A percentile compares a stretch with the other conserved stretches of the same genome.
Conservation (phyloP, 2,797 vertebrate genomes). For the Etheostoma perlongum region DNA sequence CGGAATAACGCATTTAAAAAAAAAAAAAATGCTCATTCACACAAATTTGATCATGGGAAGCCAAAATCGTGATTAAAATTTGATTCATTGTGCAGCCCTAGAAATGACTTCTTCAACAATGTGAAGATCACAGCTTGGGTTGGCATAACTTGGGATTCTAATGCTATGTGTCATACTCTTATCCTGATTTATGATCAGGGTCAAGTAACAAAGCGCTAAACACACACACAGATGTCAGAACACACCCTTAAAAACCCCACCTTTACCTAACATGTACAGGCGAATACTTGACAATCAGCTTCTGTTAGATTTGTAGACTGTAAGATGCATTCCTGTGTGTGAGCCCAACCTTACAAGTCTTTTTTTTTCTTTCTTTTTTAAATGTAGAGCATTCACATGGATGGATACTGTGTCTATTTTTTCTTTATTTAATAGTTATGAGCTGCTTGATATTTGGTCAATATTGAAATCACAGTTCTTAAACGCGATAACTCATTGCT, state of each 20-base stretch:
- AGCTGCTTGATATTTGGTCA: too few species aligned
- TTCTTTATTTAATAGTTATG: not conserved
- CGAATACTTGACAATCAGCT: conserved; percentile 21
- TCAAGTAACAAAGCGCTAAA: conserved; percentile 4
- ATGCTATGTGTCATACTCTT: not conserved
- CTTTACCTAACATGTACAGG: conserved; percentile 45
- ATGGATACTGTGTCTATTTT: not conserved
- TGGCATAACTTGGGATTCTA: not conserved
- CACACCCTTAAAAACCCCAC: conserved; percentile 33
- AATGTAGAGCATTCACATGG: not conserved
- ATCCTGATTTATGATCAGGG: conserved; percentile 31
- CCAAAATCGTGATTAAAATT: too few species aligned
- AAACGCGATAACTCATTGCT: too few species aligned
- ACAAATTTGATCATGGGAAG: too few species aligned
- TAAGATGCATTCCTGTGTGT: not conserved
- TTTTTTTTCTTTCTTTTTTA: not conserved
- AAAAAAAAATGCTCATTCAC: too few species aligned
- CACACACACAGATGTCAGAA: not conserved
- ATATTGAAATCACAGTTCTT: too few species aligned
- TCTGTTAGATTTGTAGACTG: not conserved
- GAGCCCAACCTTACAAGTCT: not conserved
- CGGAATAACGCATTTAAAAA: too few species aligned
- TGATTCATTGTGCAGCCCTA: too few species aligned
- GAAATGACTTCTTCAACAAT: not conserved
- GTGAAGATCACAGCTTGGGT: not conserved